Evolutionary conservation across 37 sponge, comb jelly and placozoan genomes (phyloP).

Genomic region (Mnemiopsis leidyi): DNA sequence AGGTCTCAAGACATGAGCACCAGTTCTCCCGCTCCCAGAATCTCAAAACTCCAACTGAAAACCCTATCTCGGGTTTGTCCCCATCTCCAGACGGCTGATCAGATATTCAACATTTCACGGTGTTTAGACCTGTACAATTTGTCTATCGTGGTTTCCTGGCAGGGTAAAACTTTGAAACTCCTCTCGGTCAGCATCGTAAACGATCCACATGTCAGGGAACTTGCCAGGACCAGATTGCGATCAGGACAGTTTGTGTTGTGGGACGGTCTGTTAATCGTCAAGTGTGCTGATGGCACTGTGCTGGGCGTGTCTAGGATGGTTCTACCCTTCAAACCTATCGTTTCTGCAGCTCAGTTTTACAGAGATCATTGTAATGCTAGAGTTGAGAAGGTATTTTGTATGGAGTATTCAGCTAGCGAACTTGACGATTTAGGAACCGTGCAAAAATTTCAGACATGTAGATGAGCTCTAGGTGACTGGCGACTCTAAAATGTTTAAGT

Average conservation of each 20-base stretch:
- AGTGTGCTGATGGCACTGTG: constrained; percentile 41
- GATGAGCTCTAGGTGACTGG: background rate
- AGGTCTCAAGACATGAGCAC: background rate
- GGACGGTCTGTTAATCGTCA: background rate
- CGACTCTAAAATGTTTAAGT: too few relatives aligned
- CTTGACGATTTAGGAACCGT: too few relatives aligned
- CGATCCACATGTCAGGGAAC: background rate
- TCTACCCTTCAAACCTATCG: background rate
- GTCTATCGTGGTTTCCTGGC: background rate
- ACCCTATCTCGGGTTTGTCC: background rate
- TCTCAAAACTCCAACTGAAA: background rate
- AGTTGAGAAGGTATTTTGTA: background rate
- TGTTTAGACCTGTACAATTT: background rate
- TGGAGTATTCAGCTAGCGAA: background rate
- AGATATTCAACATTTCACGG: constrained; percentile 47
- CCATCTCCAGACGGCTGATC: background rate
- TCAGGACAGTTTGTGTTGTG: constrained; percentile 12
- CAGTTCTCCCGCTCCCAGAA: background rate
- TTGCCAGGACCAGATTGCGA: background rate
- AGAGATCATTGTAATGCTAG: background rate
- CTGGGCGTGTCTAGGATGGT: background rate
- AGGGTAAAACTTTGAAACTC: background rate
- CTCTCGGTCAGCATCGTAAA: background rate
- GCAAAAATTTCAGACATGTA: background rate
- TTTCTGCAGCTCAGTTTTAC: background rate